Evolutionary conservation across 2,113 vertebrate species (phyloP).

Genomic region (Sitta europaea): DNA sequence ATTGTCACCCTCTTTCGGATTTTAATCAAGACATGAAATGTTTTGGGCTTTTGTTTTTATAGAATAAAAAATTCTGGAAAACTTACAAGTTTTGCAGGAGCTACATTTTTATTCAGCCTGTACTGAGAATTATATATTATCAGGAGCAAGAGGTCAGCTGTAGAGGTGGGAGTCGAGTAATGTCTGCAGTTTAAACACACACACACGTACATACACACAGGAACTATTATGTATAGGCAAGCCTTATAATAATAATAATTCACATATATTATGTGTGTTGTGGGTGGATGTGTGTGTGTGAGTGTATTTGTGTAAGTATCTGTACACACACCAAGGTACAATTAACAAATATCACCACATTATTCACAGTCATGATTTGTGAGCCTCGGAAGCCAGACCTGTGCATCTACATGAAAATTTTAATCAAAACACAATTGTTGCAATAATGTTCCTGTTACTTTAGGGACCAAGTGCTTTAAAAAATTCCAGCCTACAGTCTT

Average conservation of each 20-base stretch:
- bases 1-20: background rate
- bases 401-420: background rate
- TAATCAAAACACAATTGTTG: background rate
- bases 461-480: background rate
- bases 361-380: background rate
- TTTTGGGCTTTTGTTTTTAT: background rate
- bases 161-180: background rate
- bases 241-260: background rate
- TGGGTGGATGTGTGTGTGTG: rapidly evolving
- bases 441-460: background rate
- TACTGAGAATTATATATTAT: background rate
- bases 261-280: background rate
- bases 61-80: background rate
- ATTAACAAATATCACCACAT: background rate
- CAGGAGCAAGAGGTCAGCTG: background rate
- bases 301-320: background rate
- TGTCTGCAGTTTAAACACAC: background rate
- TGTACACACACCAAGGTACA: background rate
- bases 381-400: background rate
- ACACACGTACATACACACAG: background rate
- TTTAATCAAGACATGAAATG: background rate
- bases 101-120: background rate
- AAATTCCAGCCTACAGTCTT: background rate
- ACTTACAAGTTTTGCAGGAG: background rate
- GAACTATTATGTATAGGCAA: background rate